Conservation (phyloP, 2,113 vertebrate species). For the Pavo muticus region DNA sequence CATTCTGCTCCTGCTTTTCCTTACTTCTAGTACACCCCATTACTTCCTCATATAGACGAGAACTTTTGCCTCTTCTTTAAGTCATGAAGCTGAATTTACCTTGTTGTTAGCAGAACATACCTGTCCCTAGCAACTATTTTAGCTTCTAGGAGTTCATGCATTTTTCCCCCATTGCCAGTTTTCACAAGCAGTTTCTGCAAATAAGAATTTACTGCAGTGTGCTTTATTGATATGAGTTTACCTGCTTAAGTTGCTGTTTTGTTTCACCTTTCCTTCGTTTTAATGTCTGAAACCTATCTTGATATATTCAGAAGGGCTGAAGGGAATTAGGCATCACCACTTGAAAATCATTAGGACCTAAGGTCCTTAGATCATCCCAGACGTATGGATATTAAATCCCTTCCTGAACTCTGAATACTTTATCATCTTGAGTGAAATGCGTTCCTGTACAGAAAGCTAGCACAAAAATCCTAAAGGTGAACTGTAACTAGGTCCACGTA, state of each 20-base stretch:
- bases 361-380: neutral
- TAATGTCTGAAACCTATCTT: neutral
- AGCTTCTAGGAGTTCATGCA: neutral
- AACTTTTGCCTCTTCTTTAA: neutral
- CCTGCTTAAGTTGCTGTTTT: neutral
- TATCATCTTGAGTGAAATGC: neutral
- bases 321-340: neutral
- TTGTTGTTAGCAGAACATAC: neutral
- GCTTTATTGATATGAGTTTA: neutral
- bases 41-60: neutral
- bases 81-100: neutral
- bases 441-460: neutral
- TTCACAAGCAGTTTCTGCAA: neutral
- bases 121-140: neutral
- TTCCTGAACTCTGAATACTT: neutral
- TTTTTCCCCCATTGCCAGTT: neutral
- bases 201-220: neutral
- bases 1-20: neutral
- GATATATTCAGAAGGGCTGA: neutral
- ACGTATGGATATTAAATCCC: neutral
- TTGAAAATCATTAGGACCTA: neutral
- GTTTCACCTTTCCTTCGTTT: neutral
- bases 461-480: neutral
- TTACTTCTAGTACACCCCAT: neutral
- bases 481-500: neutral